Base-by-base conservation (phyloP, 2,113 vertebrate genomes). In the Phoxinus phoxinus region DNA sequence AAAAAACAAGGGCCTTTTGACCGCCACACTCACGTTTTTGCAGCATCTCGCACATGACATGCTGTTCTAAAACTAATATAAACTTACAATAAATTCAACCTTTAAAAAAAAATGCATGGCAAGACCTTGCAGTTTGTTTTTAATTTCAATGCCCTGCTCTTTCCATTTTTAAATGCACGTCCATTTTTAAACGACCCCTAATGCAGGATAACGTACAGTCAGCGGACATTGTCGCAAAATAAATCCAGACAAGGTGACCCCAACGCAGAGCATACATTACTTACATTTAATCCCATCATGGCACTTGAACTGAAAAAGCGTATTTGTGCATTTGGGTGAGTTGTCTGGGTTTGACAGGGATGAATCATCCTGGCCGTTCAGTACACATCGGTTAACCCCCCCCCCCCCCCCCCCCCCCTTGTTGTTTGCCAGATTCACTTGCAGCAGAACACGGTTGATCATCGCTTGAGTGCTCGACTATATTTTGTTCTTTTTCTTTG, bases 291-390 rank as follows among this genome's bases (percentile, higher is more conserved):
- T 75, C 41, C 7, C 23, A n/a, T 46, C 41, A 6, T 27, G 41
- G 44, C 41, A 27, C 72, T 74, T 72, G 35, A 72, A 72, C 69
- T 72, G n/a, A 48, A 74, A 74, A 74, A 48, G 4, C 5, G 23
- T 83, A 37, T 72, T 71, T 85, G 61, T 69, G 73, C 23, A 65
- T 63, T 67, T n/a, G 32, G 44, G 35, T 51, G 56, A 37, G 65
- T n/a, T 79, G 75, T n/a, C 13, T 19, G 78, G 41, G 37, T 81
- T 25, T 46, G 23, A 65, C 59, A 81, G 17, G 71, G 48, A 85
- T 80, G 65, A 41, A 44, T 74, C 83, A 63, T 84, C 3, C 9
- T 75, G 72, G n/a, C 53, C 86, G 41, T 84, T 84, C 77, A 75
- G 58, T 37, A 65, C 86, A 86, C 81, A 81, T 27, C 44, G 19